Percentiles rank a stretch among this genome's conserved stretches.
These are phyloP conservation scores for Syngnathoides biaculeatus DNA, from an alignment of 2,113 vertebrate species.

Conservation along the genomic window DNA sequence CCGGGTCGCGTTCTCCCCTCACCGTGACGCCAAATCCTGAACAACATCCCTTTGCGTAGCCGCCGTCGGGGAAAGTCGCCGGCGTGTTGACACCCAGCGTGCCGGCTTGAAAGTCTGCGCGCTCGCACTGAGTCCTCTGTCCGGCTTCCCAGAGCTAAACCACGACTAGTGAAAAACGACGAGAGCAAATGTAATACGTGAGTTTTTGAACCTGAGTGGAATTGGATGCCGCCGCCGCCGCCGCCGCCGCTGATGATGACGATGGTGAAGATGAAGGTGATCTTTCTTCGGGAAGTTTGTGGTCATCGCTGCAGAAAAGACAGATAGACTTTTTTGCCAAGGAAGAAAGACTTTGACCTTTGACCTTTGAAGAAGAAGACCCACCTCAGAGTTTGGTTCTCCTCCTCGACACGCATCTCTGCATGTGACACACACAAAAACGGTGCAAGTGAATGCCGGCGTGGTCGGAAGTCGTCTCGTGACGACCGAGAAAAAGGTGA, in stretches of 20 bases:
- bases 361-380: too few relatives aligned
- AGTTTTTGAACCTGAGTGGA: conserved; percentile 20
- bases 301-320: conserved; percentile 23
- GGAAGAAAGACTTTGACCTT: neutral
- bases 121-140: too few relatives aligned
- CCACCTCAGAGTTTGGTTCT: conserved; percentile 31
- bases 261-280: neutral
- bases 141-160: too few relatives aligned
- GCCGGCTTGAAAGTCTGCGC: too few relatives aligned
- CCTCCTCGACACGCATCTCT: conserved; percentile 37
- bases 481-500: neutral
- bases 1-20: too few relatives aligned
- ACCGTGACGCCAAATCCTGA: too few relatives aligned
- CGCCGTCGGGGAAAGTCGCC: too few relatives aligned
- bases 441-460: neutral
- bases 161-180: too few relatives aligned
- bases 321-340: neutral
- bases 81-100: too few relatives aligned
- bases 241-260: neutral
- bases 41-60: too few relatives aligned
- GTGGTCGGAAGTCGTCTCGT: neutral
- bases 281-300: conserved; percentile 13
- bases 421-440: neutral
- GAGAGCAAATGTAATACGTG: neutral
- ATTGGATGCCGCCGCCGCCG: neutral